Evolutionary conservation across 2,888 invertebrate genomes (phyloP).

Genomic region (Zelleria hepariella): DNA sequence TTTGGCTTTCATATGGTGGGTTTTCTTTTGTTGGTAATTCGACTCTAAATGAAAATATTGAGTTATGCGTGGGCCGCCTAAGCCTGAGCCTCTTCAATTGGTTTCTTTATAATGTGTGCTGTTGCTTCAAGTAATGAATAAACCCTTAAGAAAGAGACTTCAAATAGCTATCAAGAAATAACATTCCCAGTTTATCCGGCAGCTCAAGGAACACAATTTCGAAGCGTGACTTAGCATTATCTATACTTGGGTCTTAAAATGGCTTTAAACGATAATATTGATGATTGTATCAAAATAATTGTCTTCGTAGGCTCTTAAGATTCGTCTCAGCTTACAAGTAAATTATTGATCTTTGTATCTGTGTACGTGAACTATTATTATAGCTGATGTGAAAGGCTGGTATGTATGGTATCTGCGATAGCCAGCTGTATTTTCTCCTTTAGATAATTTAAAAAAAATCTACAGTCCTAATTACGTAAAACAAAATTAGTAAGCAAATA

Average conservation of each 20-base stretch:
- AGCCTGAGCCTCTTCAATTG: neutral
- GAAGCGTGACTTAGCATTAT: neutral
- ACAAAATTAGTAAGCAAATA: no score
- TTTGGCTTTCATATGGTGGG: no score
- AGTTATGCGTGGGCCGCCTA: neutral
- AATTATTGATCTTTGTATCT: no score
- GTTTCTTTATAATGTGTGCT: neutral
- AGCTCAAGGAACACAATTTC: neutral
- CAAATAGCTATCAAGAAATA: neutral
- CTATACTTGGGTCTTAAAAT: neutral
- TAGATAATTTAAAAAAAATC: no score
- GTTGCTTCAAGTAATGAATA: neutral
- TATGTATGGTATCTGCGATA: no score
- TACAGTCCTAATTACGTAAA: no score
- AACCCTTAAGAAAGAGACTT: neutral
- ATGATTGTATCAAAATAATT: neutral
- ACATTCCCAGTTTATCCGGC: neutral
- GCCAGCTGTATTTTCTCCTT: no score
- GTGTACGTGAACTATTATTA: no score
- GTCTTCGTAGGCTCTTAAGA: neutral
- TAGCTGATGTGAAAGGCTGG: no score
- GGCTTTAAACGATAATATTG: constrained; percentile 6
- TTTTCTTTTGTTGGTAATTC: no score
- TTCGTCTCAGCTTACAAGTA: neutral
- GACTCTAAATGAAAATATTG: no score